These are phyloP conservation scores for Eupithecia abbreviata DNA, from an alignment of 2,888 invertebrate genomes.

Conservation along the genomic window DNA sequence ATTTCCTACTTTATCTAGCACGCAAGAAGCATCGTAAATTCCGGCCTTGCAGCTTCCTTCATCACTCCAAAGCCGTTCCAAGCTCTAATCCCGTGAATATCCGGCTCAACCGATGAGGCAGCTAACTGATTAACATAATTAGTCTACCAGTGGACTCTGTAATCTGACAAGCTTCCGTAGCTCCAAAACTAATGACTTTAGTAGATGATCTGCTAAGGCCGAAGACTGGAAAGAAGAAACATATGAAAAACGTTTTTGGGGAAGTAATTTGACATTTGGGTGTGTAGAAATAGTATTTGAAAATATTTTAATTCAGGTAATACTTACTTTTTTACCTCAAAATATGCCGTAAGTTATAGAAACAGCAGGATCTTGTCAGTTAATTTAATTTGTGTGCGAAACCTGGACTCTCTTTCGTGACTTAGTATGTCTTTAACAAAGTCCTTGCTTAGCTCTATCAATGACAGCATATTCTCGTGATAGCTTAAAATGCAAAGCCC, in stretches of 20 bases:
- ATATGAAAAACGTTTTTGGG: neutral
- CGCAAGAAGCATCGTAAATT: constrained; percentile 3
- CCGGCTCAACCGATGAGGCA: constrained; percentile 34
- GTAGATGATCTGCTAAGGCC: constrained; percentile 25
- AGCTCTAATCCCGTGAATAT: constrained; percentile 39
- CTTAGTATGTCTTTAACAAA: neutral
- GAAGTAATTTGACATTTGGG: neutral
- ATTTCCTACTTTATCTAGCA: constrained; percentile 8
- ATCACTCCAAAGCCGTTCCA: constrained; percentile 35
- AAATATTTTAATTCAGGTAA: neutral
- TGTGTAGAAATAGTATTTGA: neutral
- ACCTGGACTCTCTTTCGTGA: neutral
- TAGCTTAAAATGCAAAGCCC: neutral
- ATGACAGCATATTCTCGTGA: neutral
- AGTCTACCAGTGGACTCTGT: constrained; percentile 36
- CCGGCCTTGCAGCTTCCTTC: constrained; percentile 26
- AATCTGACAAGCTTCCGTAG: constrained; percentile 33
- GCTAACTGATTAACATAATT: constrained; percentile 45
- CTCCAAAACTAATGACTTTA: constrained; percentile 33
- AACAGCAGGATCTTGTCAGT: neutral
- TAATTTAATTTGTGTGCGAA: neutral
- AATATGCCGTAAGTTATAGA: neutral
- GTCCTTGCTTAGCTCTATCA: neutral
- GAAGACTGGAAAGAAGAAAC: neutral
- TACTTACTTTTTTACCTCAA: neutral